Conservation (phyloP, 2,113 vertebrate species). For the Tragelaphus buxtoni region DNA sequence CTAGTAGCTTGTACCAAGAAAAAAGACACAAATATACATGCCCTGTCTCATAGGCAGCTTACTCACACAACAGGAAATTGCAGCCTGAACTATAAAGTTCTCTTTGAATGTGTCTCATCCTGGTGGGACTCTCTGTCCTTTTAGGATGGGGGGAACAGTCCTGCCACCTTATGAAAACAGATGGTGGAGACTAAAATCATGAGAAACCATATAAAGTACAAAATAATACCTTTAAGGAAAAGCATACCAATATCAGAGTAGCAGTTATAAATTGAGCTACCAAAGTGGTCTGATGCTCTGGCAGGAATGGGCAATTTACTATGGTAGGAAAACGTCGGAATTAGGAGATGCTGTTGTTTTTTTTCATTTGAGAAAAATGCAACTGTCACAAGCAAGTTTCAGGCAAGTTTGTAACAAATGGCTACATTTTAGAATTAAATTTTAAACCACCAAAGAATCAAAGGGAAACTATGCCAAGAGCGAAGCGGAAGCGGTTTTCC, state of each 20-base stretch:
- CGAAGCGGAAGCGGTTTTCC: background rate
- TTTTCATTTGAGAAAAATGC: conserved; percentile 39
- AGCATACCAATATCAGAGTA: background rate
- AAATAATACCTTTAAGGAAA: background rate
- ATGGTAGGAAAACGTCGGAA: conserved; percentile 41
- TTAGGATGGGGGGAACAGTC: too few species aligned
- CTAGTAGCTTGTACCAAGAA: background rate
- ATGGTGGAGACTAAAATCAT: background rate
- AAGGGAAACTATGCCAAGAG: background rate
- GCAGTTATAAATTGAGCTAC: conserved; percentile 31
- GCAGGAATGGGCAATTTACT: conserved; percentile 17
- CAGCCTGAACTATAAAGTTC: background rate
- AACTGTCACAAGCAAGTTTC: background rate
- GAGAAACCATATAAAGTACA: background rate
- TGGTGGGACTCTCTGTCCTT: background rate
- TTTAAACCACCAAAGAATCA: background rate
- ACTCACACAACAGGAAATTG: background rate
- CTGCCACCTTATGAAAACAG: background rate
- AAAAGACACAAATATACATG: background rate
- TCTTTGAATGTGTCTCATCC: background rate
- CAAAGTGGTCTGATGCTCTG: background rate
- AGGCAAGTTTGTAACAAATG: conserved; percentile 44
- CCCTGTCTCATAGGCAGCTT: background rate
- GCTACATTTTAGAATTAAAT: conserved; percentile 3
- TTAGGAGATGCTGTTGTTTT: background rate